These are phyloP conservation scores for Siphonodentalium dalli DNA, from an alignment of 2,888 invertebrate genomes.

Conservation along the genomic window DNA sequence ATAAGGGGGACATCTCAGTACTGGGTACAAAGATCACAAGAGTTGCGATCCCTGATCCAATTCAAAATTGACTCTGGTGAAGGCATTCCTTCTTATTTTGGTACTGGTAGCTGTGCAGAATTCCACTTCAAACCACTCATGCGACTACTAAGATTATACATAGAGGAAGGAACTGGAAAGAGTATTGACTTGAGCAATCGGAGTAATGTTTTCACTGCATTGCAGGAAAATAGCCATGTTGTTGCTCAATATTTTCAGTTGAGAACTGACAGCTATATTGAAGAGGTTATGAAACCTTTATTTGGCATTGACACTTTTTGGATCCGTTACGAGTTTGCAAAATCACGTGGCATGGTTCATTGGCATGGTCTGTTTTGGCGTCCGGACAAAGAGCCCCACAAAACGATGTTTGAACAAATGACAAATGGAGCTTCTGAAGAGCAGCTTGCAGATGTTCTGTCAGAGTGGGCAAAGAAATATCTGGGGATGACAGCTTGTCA, in stretches of 20 bases:
- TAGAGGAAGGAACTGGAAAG: constrained; percentile 1
- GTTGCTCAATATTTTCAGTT: constrained; percentile 28
- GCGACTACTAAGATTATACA: constrained; percentile 11
- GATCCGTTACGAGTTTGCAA: constrained; percentile 30
- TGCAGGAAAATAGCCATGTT: constrained; percentile 28
- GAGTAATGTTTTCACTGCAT: constrained; percentile 4
- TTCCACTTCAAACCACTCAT: constrained; percentile 18
- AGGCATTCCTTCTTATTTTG: constrained; percentile 27
- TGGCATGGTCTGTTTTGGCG: constrained; percentile 34
- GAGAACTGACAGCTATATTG: constrained; percentile 23
- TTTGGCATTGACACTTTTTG: constrained; percentile 30
- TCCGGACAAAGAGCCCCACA: constrained; percentile 25
- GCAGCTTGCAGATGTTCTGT: constrained; percentile 11
- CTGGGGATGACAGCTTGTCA: constrained; percentile 26
- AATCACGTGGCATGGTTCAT: constrained; percentile 29
- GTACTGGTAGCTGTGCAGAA: constrained; percentile 27
- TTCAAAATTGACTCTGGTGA: constrained; percentile 29
- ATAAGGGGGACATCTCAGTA: constrained; percentile 28
- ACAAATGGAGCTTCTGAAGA: constrained; percentile 15
- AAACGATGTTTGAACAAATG: constrained; percentile 17
- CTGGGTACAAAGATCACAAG: constrained; percentile 26
- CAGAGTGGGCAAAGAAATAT: constrained; percentile 19
- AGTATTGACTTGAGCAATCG: not conserved
- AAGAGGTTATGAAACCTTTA: constrained; percentile 21
- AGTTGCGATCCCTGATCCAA: constrained; percentile 26